Evolutionary conservation across 2,888 invertebrate genomes (phyloP), one percentile per base, ranked within the genome.

Genomic region (Lepidocyrtoides sp.): DNA sequence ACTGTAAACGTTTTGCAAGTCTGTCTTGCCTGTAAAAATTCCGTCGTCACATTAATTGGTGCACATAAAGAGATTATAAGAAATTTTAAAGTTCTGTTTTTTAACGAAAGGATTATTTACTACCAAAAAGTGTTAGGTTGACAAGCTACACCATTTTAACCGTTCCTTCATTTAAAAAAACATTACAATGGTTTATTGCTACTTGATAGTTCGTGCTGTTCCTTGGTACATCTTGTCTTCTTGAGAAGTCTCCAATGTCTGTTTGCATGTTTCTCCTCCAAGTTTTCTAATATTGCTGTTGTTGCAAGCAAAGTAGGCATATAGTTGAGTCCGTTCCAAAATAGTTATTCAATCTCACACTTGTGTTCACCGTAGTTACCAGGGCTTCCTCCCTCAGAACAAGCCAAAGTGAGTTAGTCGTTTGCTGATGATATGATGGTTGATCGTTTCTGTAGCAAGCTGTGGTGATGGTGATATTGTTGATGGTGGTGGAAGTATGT

Each of bases 271-370:
- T n/a, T 63, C 3, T 5, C 26, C 2, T 26, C 8, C 26, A n/a
- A n/a, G n/a, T 12, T 26, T 36, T 69, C 60, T 60, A 0, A 26
- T 60, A 10, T 7, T 2, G 7, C 26, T 69, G 14, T 12, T 8
- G 36, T 69, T 32, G 32, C 32, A 17, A 20, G 29, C 10, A 20
- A 69, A 20, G 17, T 69, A 7, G 69, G 48, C 23, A 48, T 77
- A 12, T 54, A 29, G 57, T 83, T 83, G 83, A 83, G 60, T 63
- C 20, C n/a, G 83, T 44, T 83, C 83, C 83, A 83, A 83, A 83
- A 83, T 26, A 66, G 63, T 83, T 23, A 83, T 66, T 66, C 83
- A 63, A 83, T 83, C 48, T 82, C 36, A 23, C 75, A 75, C 44
- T 44, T 72, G 36, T 72, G 41, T 41, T 44, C 72, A 7, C 44